These are phyloP conservation scores for Pollachius pollachius DNA, from an alignment of 2,113 vertebrate genomes.

Conservation along the genomic window DNA sequence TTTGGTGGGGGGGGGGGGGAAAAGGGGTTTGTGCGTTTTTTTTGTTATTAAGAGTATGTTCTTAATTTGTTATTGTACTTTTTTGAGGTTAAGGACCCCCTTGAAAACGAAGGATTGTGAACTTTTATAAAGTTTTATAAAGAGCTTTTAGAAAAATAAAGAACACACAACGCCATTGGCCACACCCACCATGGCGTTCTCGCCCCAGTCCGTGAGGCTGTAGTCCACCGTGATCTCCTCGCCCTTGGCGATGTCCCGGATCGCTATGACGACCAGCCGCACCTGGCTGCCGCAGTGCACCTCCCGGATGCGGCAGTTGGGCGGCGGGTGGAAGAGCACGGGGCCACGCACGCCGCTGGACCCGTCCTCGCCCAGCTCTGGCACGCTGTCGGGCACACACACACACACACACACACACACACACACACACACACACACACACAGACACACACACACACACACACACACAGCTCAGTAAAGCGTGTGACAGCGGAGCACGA, in stretches of 20 bases:
- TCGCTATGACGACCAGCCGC: conserved; percentile 76
- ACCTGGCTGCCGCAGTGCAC: conserved; percentile 79
- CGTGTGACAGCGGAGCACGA: neutral
- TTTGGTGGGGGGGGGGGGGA: too few species aligned
- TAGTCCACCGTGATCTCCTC: conserved; percentile 81
- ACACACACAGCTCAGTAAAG: neutral
- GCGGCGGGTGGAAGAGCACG: conserved; percentile 74
- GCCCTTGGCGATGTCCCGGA: conserved; percentile 77
- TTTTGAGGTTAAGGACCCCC: too few species aligned
- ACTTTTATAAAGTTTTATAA: too few species aligned
- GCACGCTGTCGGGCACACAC: conserved; percentile 54
- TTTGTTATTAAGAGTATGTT: too few species aligned
- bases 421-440: too few species aligned
- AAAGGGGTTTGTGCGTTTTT: too few species aligned
- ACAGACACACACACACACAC: too few species aligned
- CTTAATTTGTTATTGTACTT: too few species aligned
- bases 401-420: neutral
- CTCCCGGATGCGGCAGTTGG: conserved; percentile 77
- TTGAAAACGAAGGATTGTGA: too few species aligned
- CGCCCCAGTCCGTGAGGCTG: conserved; percentile 76
- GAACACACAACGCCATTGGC: too few species aligned
- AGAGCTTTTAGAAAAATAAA: too few species aligned
- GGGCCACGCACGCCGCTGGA: conserved; percentile 67
- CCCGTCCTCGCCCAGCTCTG: conserved; percentile 74
- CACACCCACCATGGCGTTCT: conserved; percentile 71